phyloP scores from a whole-genome alignment of 2,797 vertebrate species.

The Lutjanus argentimaculatus region DNA sequence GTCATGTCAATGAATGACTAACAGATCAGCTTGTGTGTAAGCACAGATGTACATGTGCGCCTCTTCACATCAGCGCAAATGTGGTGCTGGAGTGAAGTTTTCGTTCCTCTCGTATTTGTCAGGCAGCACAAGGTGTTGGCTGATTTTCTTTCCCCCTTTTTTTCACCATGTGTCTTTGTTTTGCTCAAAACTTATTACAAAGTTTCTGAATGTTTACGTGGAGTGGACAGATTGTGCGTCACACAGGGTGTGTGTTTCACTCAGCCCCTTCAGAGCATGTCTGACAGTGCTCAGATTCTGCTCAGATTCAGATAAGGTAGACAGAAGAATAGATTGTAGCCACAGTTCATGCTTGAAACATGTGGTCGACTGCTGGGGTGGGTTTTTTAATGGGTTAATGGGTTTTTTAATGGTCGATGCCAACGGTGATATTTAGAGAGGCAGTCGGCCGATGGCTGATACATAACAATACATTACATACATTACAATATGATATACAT shows the following conservation, averaged over 20 bases:
- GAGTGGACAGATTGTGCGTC: conserved; percentile 6
- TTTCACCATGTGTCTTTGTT: background rate
- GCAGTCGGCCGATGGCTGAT: too few species aligned
- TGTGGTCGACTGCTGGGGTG: too few species aligned
- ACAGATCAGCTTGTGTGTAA: conserved; percentile 1
- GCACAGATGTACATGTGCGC: conserved; percentile 1
- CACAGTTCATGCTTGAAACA: background rate
- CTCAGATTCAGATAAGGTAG: background rate
- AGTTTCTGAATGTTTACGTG: background rate
- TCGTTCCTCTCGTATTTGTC: background rate
- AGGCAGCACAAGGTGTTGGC: background rate
- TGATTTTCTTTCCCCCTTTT: background rate
- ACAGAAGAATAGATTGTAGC: background rate
- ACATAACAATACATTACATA: too few species aligned
- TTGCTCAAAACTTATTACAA: background rate
- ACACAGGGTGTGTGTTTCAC: background rate
- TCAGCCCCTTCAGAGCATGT: background rate
- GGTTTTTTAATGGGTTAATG: too few species aligned
- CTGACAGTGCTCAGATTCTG: background rate
- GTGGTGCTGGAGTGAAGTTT: background rate
- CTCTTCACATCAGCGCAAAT: background rate
- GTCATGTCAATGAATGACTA: conserved; percentile 41
- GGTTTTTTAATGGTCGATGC: too few species aligned
- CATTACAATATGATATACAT: too few species aligned
- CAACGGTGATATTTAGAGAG: too few species aligned